Base-by-base conservation (phyloP, 2,888 invertebrate genomes). In the Caenorhabditis drosophilae region DNA sequence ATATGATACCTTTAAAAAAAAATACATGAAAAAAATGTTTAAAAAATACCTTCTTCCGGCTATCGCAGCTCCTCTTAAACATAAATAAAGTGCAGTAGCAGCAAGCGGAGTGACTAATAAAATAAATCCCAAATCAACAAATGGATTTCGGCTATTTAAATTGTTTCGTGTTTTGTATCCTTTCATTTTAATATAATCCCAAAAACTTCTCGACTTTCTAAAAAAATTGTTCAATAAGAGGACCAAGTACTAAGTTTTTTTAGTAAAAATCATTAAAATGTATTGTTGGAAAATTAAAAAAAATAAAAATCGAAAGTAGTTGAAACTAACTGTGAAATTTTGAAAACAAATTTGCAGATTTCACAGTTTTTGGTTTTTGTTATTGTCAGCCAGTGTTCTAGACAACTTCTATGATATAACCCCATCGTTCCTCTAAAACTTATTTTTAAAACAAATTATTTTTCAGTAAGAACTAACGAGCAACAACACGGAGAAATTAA, bases 361-460 rank as follows among this genome's bases (percentile, higher is more conserved):
- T 91, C 91, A 81, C 91, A 91, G 61, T 88, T 88, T 27, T 90
- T 89, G 1, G 89, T 89, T 81, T 90, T 89, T 1, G 90, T 89
- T 2, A 86, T 81, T 20, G 87, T 86, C 36, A 91, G 85, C 91
- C 91, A 91, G 50, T 88, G 87, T 84, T 91, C 90, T 73, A 91
- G 84, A 81, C 91, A 91, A 58, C 88, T 87, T 2, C 89, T 87
- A 84, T 90, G 90, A 12, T 90, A 89, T 53, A 89, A 87, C 0
- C 90, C 90, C 70, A 90, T 89, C 1, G 90, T 89, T 0, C 90
- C 91, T 36, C 69, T 72, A n/a, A n/a, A n/a, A n/a, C n/a, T n/a
- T n/a, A n/a, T n/a, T n/a, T n/a, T n/a, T n/a, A n/a, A n/a, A n/a
- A n/a, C n/a, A n/a, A n/a, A n/a, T n/a, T n/a, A n/a, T n/a, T n/a